Percentiles rank a stretch among this genome's conserved stretches.
Conservation (phyloP, 2,797 vertebrate genomes). For the Petrocephalus schoutedeni region DNA sequence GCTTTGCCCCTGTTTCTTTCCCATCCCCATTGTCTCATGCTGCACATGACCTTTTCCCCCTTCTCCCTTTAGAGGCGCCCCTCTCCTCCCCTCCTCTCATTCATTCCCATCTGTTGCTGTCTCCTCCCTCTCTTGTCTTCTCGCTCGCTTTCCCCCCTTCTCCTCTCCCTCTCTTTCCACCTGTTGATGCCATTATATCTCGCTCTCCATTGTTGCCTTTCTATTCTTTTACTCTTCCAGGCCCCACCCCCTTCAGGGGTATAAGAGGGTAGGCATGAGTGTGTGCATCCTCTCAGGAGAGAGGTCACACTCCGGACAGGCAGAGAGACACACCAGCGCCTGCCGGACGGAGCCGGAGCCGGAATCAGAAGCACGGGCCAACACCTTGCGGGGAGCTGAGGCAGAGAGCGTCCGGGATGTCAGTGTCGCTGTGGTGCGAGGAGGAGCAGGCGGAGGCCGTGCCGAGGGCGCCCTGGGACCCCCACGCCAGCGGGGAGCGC, state of each 20-base stretch:
- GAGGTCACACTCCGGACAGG: background rate
- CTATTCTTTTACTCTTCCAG: constrained; percentile 50
- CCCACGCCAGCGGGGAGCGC: constrained; percentile 57
- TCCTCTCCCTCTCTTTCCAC: constrained; percentile 55
- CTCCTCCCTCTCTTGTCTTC: constrained; percentile 62
- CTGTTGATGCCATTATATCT: constrained; percentile 66
- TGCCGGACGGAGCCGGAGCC: background rate
- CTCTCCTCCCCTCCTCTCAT: constrained; percentile 43
- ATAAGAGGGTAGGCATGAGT: constrained; percentile 50
- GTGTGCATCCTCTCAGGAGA: constrained; percentile 20
- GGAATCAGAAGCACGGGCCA: background rate
- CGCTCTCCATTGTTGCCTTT: constrained; percentile 49
- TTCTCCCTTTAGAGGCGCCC: constrained; percentile 53
- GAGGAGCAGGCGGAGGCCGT: constrained; percentile 47
- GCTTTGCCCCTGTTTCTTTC: constrained; percentile 49
- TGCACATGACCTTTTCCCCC: background rate
- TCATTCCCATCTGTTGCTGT: constrained; percentile 45
- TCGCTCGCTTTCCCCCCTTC: constrained; percentile 26
- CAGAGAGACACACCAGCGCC: background rate
- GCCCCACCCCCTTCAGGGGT: constrained; percentile 34
- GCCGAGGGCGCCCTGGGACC: constrained; percentile 64
- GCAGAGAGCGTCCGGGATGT: constrained; percentile 31
- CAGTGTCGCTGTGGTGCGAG: constrained; percentile 67
- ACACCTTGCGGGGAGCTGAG: constrained; percentile 7
- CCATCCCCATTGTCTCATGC: constrained; percentile 63